Conservation (phyloP, 2,888 invertebrate species). For the Aleiodes alternator region DNA sequence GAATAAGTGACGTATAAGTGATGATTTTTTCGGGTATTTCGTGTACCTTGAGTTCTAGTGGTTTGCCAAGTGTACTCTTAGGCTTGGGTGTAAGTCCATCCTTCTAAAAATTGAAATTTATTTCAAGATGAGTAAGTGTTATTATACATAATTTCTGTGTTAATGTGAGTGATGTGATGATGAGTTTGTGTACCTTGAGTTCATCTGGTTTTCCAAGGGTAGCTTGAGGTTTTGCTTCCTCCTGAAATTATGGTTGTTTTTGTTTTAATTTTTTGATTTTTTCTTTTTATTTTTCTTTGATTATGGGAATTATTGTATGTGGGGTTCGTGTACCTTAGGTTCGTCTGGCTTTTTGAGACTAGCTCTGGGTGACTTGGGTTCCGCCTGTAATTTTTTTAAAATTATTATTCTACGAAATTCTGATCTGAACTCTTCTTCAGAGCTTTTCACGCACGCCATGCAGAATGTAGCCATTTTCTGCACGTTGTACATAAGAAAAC, state of each 20-base stretch:
- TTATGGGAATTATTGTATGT: background rate
- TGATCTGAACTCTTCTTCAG: background rate
- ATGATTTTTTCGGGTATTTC: conserved; percentile 28
- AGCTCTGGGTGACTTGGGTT: background rate
- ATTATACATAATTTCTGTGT: conserved; percentile 30
- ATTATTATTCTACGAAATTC: background rate
- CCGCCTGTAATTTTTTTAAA: background rate
- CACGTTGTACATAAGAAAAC: too few relatives aligned
- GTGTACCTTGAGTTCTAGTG: conserved; percentile 62
- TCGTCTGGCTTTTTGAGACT: conserved; percentile 23
- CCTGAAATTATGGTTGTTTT: conserved; percentile 49
- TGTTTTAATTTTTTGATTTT: conserved; percentile 20
- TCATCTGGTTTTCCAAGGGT: conserved; percentile 56
- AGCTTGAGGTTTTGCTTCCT: conserved; percentile 55
- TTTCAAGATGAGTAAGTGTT: conserved; percentile 37
- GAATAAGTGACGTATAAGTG: conserved; percentile 30
- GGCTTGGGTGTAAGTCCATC: conserved; percentile 58
- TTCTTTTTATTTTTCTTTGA: too few relatives aligned
- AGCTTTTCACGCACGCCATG: background rate
- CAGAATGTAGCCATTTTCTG: too few relatives aligned
- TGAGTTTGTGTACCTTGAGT: conserved; percentile 59
- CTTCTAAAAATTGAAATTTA: conserved; percentile 53
- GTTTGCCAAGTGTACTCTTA: conserved; percentile 61
- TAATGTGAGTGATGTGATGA: conserved; percentile 39
- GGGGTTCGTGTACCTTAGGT: background rate